Base-by-base conservation (phyloP, 92 coral and sea anemone genomes). In the Phenganax marumi region DNA sequence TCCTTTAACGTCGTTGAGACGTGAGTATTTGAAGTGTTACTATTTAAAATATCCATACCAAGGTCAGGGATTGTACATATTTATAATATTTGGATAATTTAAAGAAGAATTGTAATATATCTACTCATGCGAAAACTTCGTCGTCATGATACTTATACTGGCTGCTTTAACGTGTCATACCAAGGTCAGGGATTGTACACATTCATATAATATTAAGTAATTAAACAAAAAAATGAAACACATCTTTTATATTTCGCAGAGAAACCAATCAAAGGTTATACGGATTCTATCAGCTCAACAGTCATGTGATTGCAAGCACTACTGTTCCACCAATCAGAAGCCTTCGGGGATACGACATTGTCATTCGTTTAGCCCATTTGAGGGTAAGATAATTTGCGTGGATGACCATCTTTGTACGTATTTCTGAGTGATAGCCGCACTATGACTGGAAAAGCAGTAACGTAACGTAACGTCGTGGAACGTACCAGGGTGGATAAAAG, bases 281-380 rank as follows among this genome's bases (percentile, higher is more conserved):
- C 8, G 81, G 81, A 39, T 24, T 23, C 16, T 77, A 57, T 77
- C 23, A 57, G 52, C 81, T 77, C 18, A 55, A 57, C 50, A 77
- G 81, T 39, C 68, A 18, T 12, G 81, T 77, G 65, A 77, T 77
- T 22, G 81, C 81, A 8, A 57, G 81, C 43, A 33, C 69, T 33
- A 70, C 70, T 23, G 70, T 60, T 17, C 81, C 81, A 77, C 5
- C 21, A 8, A 77, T 77, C 64, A 39, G 70, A 52, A 52, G 81
- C 16, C 81, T 56, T 62, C 21, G 0, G 19, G 17, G 50, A 12
- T 19, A 57, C 39, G 81, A 77, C 54, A 60, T 77, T 10, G 26
- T 77, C 10, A 77, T 77, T 46, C 50, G 48, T 12, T 77, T 77
- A 57, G 52, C 52, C 26, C 81, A 77, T 33, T 26, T 77, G 54